Conservation (phyloP, 2,888 invertebrate species). For the Quadriops clusia region DNA sequence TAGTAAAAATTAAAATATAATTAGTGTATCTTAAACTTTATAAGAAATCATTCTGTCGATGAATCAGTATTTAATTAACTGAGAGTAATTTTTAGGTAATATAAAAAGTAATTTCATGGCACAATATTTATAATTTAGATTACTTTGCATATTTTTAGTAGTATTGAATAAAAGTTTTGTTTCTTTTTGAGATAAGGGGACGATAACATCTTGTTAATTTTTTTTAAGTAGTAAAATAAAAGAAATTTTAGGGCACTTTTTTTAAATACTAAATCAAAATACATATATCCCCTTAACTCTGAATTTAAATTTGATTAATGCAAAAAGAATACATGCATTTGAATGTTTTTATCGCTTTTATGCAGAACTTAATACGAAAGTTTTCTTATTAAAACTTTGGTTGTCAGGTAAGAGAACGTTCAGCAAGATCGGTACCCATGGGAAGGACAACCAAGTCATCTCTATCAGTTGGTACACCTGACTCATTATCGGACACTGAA, state of each 20-base stretch:
- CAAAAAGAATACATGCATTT: slow-evolving; percentile 2
- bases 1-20: no score
- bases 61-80: no score
- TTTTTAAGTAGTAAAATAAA: slow-evolving; percentile 1
- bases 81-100: neutral
- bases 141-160: neutral
- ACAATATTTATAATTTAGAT: neutral
- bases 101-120: neutral
- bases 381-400: neutral
- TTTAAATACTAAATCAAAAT: slow-evolving; percentile 1
- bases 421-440: slow-evolving; percentile 86
- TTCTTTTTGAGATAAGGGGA: neutral
- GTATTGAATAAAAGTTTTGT: neutral
- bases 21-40: no score
- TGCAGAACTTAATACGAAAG: neutral
- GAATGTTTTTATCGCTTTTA: slow-evolving; percentile 2
- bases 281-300: slow-evolving; percentile 4
- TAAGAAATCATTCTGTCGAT: no score
- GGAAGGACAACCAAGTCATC: slow-evolving; percentile 41
- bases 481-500: slow-evolving; percentile 81
- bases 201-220: no score
- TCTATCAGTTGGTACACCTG: slow-evolving; percentile 74
- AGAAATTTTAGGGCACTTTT: slow-evolving; percentile 4
- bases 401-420: slow-evolving; percentile 80
- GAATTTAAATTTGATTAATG: slow-evolving; percentile 5